phyloP scores from a whole-genome alignment of 2,888 invertebrate species.

The Anarsia innoxiella region DNA sequence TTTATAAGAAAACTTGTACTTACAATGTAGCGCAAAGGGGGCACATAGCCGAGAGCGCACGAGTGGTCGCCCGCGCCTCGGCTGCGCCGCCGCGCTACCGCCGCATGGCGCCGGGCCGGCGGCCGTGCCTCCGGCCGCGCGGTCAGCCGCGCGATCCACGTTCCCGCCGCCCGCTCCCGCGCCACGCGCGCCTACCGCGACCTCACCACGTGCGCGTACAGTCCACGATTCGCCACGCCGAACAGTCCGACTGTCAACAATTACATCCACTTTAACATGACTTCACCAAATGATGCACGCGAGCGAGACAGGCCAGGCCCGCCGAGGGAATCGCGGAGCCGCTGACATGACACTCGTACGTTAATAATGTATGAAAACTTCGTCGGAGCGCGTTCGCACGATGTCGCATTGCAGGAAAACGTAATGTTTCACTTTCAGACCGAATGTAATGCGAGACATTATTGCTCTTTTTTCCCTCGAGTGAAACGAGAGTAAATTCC shows the following conservation, averaged over 20 bases:
- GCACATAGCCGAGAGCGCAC: constrained; percentile 74
- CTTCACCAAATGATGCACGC: constrained; percentile 20
- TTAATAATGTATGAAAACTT: constrained; percentile 39
- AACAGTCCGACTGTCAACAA: constrained; percentile 70
- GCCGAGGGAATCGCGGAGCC: constrained; percentile 17
- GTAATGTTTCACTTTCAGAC: constrained; percentile 18
- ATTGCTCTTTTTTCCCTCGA: constrained; percentile 15
- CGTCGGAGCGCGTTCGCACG: constrained; percentile 35
- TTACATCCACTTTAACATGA: constrained; percentile 30
- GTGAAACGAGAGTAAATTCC: constrained; percentile 12
- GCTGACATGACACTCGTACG: constrained; percentile 25
- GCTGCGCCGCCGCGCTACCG: constrained; percentile 64
- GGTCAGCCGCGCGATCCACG: constrained; percentile 16
- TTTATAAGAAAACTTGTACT: constrained; percentile 39
- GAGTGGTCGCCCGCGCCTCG: constrained; percentile 60
- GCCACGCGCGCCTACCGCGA: constrained; percentile 28
- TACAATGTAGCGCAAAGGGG: constrained; percentile 71
- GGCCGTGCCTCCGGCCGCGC: constrained; percentile 33
- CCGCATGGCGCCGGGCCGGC: constrained; percentile 34
- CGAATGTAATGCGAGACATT: constrained; percentile 14
- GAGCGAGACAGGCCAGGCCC: too few species aligned
- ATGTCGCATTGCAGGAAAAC: constrained; percentile 67
- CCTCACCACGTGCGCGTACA: constrained; percentile 36
- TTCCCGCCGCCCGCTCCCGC: constrained; percentile 27
- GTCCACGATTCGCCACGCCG: constrained; percentile 57